Conservation (phyloP, 2,113 vertebrate genomes). For the Pterocles burchelli region DNA sequence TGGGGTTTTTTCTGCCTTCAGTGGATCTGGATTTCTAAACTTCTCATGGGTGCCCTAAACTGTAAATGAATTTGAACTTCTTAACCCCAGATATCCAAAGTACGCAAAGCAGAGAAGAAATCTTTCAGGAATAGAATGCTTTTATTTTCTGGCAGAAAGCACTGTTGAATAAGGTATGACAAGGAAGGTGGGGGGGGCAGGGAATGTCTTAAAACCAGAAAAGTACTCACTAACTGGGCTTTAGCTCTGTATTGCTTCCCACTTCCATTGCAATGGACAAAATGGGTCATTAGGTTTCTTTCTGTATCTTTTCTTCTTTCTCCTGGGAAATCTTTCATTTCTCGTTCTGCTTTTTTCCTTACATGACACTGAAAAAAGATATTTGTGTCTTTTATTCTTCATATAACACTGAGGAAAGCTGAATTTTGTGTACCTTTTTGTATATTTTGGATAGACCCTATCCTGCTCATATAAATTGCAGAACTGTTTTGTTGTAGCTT, state of each 20-base stretch:
- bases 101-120: not conserved
- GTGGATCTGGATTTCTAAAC: not conserved
- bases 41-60: not conserved
- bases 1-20: not conserved
- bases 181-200: not conserved
- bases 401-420: not conserved
- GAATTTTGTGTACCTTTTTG: not conserved
- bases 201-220: not conserved
- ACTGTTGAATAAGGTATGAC: not conserved
- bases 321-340: not conserved
- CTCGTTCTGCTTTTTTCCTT: not conserved
- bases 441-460: constrained; percentile 12
- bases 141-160: not conserved
- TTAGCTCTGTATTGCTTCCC: not conserved
- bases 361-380: not conserved
- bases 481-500: constrained; percentile 49
- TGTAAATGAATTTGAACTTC: constrained; percentile 20
- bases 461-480: constrained; percentile 41
- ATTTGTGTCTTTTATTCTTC: not conserved
- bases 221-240: not conserved
- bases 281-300: not conserved
- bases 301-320: not conserved
- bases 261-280: not conserved
- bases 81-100: not conserved
- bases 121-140: not conserved